Evolutionary conservation across 2,888 invertebrate species (phyloP).

Genomic region (Lycaena phlaeas): DNA sequence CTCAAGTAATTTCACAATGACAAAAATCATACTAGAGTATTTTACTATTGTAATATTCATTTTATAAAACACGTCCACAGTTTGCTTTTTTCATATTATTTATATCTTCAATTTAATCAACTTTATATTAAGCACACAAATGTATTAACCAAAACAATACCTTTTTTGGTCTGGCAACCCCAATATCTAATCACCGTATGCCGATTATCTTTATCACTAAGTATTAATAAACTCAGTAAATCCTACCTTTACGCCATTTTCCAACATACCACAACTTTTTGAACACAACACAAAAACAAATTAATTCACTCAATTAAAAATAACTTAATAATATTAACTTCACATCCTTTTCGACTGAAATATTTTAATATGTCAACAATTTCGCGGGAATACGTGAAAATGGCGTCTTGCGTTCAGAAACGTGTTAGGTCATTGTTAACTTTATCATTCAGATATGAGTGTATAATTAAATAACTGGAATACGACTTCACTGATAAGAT

Average conservation of each 20-base stretch:
- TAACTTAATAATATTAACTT: background rate
- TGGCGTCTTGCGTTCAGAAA: slow-evolving; percentile 15
- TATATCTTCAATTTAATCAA: too few species aligned
- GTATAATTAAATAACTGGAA: slow-evolving; percentile 22
- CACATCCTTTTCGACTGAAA: background rate
- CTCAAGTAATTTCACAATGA: too few species aligned
- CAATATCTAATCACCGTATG: background rate
- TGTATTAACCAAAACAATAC: background rate
- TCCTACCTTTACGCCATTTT: too few species aligned
- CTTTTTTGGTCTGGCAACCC: background rate
- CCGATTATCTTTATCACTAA: background rate
- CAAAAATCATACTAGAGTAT: too few species aligned
- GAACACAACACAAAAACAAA: too few species aligned
- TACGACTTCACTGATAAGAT: slow-evolving; percentile 8
- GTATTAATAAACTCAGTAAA: background rate
- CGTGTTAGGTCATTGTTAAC: slow-evolving; percentile 21
- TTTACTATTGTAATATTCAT: too few species aligned
- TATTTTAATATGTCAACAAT: background rate
- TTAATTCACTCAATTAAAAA: background rate
- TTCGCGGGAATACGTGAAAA: slow-evolving; percentile 11
- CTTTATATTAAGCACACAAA: too few species aligned
- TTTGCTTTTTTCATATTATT: too few species aligned
- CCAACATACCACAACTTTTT: too few species aligned
- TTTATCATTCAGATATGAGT: slow-evolving; percentile 23
- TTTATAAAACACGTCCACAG: too few species aligned